A percentile compares a stretch with the other conserved stretches of the same genome.
These are phyloP conservation scores for Oreochromis aureus DNA, from an alignment of 2,113 vertebrate genomes.

Conservation along the genomic window DNA sequence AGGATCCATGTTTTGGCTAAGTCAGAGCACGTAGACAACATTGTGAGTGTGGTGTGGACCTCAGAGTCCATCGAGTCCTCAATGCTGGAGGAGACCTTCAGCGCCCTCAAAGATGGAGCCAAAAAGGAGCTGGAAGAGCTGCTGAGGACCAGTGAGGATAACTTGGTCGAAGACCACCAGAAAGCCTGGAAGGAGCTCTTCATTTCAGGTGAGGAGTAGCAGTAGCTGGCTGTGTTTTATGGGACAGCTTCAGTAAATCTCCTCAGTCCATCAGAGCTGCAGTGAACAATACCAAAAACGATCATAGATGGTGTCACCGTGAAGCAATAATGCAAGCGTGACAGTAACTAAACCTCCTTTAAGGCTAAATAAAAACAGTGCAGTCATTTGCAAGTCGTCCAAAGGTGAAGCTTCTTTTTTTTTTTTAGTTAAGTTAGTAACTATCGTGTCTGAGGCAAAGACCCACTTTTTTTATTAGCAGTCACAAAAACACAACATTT, in stretches of 20 bases:
- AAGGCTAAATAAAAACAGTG: background rate
- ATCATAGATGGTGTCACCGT: background rate
- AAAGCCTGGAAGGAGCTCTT: conserved; percentile 92
- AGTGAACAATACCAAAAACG: background rate
- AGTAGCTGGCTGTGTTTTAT: background rate
- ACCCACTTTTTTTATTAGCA: background rate
- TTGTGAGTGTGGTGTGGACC: conserved; percentile 83
- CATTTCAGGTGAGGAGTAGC: conserved; percentile 79
- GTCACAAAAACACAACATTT: background rate
- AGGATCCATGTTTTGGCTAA: conserved; percentile 82
- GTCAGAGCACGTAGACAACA: conserved; percentile 79
- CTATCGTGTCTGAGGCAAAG: background rate
- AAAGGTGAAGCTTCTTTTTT: background rate
- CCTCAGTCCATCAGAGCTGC: background rate
- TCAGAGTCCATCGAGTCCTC: conserved; percentile 75
- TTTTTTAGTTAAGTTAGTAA: background rate
- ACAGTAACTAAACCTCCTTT: background rate
- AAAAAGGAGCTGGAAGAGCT: conserved; percentile 87
- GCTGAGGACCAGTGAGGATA: conserved; percentile 73
- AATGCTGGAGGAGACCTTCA: conserved; percentile 80
- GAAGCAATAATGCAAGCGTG: background rate
- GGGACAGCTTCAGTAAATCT: background rate
- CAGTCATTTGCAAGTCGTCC: background rate
- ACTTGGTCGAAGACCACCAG: conserved; percentile 84
- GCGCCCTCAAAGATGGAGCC: conserved; percentile 77